Evolutionary conservation across 2,113 vertebrate species (phyloP), one percentile per base, ranked within the genome.

Genomic region (Emydura subglobosa): DNA sequence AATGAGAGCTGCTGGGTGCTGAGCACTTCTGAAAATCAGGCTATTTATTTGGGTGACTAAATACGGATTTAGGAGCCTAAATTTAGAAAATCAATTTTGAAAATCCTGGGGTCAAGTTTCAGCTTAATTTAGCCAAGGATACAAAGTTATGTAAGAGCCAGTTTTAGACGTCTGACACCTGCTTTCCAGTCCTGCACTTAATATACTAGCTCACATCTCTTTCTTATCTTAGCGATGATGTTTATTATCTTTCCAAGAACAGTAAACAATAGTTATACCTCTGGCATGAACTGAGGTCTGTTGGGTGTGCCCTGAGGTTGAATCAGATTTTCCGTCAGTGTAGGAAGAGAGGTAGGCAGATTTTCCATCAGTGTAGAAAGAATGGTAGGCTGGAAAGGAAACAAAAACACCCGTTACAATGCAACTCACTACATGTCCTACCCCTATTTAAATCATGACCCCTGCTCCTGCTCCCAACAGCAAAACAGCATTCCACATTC

Each of bases 351-450:
- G 5, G 87, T 0, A 6, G 74, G 27, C 82, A 89, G 24, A 95
- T 94, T 87, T 1, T 80, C 94, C 93, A 82, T 83, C 6, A 5
- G 76, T 0, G 87, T 54, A 90, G 3, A 9, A n/a, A 89, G 65
- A 91, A 5, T 3, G 5, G 87, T 0, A 6, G 74, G 27, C 94
- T 92, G 83, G 85, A 96, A 96, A 97, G 39, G 68, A 97, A 97
- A 96, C 59, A 54, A 9, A 76, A 96, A 95, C 83, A 1, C 1
- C 17, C 34, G 57, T 88, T 89, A 74, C n/a, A 92, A 42, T 85
- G 59, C 92, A 81, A 95, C 65, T 61, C 85, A 49, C 10, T 44
- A 24, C 31, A 47, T 53, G 92, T 82, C 74, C 88, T 95, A 96
- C 89, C 96, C 87, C 54, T 82, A 57, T 88, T 85, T 87, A 83